These are phyloP conservation scores for Eurystomus gularis DNA, from an alignment of 2,113 vertebrate species.

Conservation along the genomic window DNA sequence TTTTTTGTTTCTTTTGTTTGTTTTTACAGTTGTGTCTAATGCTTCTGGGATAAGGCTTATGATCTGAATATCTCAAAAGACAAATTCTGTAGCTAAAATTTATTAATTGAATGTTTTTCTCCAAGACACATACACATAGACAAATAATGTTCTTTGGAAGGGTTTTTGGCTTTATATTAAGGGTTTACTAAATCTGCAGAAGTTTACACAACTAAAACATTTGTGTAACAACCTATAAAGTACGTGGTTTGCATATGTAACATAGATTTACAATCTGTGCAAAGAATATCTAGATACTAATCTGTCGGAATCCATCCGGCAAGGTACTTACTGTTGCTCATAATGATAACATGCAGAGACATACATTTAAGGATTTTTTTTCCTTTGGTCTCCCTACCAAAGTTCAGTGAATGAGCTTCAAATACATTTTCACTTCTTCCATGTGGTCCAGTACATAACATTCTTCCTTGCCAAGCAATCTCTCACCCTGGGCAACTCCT, in stretches of 20 bases:
- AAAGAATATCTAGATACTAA: background rate
- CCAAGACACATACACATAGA: background rate
- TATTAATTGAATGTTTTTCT: background rate
- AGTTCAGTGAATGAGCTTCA: background rate
- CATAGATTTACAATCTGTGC: background rate
- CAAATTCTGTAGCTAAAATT: background rate
- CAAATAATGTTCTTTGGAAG: background rate
- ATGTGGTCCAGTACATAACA: background rate
- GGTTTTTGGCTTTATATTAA: too few species aligned
- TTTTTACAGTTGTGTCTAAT: background rate
- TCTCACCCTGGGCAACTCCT: background rate
- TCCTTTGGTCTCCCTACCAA: background rate
- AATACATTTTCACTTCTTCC: background rate
- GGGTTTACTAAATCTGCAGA: background rate
- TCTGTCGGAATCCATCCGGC: background rate
- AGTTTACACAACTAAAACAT: background rate
- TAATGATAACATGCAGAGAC: background rate
- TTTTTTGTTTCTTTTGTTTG: too few species aligned
- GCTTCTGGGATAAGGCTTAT: background rate
- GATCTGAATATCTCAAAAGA: background rate
- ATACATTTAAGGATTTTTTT: fast-evolving
- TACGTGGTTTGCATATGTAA: background rate
- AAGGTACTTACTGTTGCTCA: background rate
- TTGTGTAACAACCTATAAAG: background rate
- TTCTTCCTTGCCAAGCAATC: background rate